Evolutionary conservation across 1,140 invertebrate genomes (phyloP).

Genomic region (Anastrepha obliqua): DNA sequence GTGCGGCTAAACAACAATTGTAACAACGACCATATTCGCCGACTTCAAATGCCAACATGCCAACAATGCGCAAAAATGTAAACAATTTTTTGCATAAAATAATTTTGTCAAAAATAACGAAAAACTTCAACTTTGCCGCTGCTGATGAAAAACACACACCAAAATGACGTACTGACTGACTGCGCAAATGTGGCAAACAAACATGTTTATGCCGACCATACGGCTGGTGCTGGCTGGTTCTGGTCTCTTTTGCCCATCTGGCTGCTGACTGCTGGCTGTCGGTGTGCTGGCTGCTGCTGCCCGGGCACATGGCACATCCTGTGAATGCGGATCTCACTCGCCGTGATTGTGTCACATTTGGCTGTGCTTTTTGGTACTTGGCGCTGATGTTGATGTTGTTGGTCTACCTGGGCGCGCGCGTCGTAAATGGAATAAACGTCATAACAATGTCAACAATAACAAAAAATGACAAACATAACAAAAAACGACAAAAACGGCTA

Average conservation of each 20-base stretch:
- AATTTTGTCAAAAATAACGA: conserved; percentile 36
- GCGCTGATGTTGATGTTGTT: neutral
- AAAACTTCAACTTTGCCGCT: neutral
- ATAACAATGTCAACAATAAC: conserved; percentile 38
- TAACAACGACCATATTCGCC: neutral
- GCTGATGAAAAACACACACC: neutral
- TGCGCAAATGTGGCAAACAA: neutral
- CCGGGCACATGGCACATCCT: neutral
- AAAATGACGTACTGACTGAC: neutral
- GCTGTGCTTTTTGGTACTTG: neutral
- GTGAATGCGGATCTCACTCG: conserved; percentile 11
- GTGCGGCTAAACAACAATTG: conserved; percentile 12
- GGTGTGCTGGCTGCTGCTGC: neutral
- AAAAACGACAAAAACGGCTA: neutral
- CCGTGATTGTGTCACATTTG: conserved; percentile 40
- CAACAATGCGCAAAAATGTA: neutral
- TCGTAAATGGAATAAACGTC: conserved; percentile 27
- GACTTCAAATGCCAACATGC: neutral
- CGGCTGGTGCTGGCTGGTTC: neutral
- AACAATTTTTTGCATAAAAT: conserved; percentile 46
- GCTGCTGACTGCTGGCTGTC: neutral
- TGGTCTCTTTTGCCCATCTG: neutral
- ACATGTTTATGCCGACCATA: neutral
- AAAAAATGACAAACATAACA: neutral
- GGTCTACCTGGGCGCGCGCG: neutral